Evolutionary conservation across 2,888 invertebrate genomes (phyloP), one percentile per base, ranked within the genome.

Genomic region (Scelioninae gen. 1): DNA sequence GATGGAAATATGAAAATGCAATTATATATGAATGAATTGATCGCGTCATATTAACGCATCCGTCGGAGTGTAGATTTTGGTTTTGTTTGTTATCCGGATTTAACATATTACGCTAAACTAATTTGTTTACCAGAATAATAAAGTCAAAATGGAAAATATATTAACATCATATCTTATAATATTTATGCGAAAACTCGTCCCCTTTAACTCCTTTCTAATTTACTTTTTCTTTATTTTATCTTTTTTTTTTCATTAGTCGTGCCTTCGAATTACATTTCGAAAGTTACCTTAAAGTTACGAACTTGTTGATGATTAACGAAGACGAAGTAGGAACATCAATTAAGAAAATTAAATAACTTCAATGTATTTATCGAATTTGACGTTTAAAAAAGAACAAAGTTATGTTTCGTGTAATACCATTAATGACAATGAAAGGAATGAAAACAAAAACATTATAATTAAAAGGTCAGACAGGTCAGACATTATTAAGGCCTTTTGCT

Each of bases 301-400:
- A 78, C 62, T 78, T 63, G 63, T 78, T 56, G 56, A 71, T 78
- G 71, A 69, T 69, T 78, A 78, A 78, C 69, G 63, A 78, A 71
- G 63, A 78, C 32, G 71, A 69, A 69, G 63, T 71, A 65, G 71
- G 29, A 78, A 71, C 78, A 78, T 71, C 58, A 71, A 71, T 78
- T 78, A 79, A 60, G 51, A 47, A 60, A 72, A 79, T 72, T 72
- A 72, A 79, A 79, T 79, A 72, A 79, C 71, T 63, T 77, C 60
- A 49, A 78, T 69, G 49, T 56, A 40, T 69, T 78, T 69, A 63
- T 63, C 69, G 56, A 32, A 71, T 56, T 56, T 78, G 77, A 78
- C 77, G 55, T 63, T 76, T 55, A 45, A 16, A 63, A 69, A 65
- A 63, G 13, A 13, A 53, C 10, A 9, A 62, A 31, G 10, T 56